A percentile compares a stretch with the other conserved stretches of the same genome.
phyloP scores from a whole-genome alignment of 2,113 vertebrate genomes.

The Petrocephalus microphthalmus region DNA sequence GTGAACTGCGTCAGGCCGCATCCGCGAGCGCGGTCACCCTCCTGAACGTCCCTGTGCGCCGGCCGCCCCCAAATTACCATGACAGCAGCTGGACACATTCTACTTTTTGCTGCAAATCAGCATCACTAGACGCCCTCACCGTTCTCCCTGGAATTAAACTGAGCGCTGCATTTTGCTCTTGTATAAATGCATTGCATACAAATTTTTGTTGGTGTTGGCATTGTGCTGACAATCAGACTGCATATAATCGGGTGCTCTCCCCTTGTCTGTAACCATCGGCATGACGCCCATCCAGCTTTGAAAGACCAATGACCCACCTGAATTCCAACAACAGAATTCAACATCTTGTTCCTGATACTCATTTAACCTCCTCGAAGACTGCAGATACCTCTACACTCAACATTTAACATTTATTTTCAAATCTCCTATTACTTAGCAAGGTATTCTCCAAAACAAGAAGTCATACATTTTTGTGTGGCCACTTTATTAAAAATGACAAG shows the following conservation, averaged over 20 bases:
- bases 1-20: neutral
- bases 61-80: constrained; percentile 2
- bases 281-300: neutral
- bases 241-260: neutral
- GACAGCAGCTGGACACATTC: neutral
- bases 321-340: neutral
- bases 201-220: neutral
- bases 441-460: constrained; percentile 27
- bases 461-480: constrained; percentile 36
- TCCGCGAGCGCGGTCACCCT: neutral
- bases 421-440: constrained; percentile 45
- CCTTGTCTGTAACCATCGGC: neutral
- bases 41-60: neutral
- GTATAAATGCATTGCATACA: neutral
- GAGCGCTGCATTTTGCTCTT: neutral
- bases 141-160: neutral
- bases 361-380: neutral
- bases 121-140: neutral
- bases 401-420: constrained; percentile 48
- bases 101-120: neutral
- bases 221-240: neutral
- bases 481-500: constrained; percentile 30
- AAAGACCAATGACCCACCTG: neutral
- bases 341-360: neutral
- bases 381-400: constrained; percentile 20